A percentile compares a stretch with the other conserved stretches of the same genome.
phyloP scores from a whole-genome alignment of 2,797 vertebrate genomes.

The Parauchenoglanis punctatus region DNA sequence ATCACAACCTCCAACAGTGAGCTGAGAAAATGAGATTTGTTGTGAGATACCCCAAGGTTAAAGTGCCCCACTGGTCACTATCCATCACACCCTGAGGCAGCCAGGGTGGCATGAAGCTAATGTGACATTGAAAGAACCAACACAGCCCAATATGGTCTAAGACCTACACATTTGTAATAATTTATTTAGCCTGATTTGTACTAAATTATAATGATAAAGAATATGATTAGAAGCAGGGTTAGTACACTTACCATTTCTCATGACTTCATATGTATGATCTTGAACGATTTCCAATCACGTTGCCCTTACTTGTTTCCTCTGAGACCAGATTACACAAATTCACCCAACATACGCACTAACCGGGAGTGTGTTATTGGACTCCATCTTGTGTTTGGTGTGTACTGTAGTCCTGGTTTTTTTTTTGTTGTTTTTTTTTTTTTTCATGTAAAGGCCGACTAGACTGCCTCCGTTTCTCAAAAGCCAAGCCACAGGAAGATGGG shows the following conservation, averaged over 20 bases:
- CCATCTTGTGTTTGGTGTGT: slow-evolving; percentile 16
- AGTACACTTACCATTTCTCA: background rate
- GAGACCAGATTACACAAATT: background rate
- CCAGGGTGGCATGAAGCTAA: slow-evolving; percentile 23
- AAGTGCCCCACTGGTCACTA: slow-evolving; percentile 8
- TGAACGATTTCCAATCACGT: background rate
- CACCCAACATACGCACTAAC: slow-evolving; percentile 1
- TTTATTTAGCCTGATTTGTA: background rate
- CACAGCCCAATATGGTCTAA: background rate
- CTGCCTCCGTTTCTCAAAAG: background rate
- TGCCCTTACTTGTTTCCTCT: too few relatives aligned
- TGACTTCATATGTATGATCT: background rate
- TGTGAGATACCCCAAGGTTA: slow-evolving; percentile 36
- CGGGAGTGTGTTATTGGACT: slow-evolving; percentile 19
- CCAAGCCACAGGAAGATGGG: background rate
- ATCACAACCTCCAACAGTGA: slow-evolving; percentile 22
- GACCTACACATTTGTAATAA: background rate
- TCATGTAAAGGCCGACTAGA: background rate
- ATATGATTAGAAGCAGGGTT: background rate
- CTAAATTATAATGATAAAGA: background rate
- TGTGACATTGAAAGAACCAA: slow-evolving; percentile 5
- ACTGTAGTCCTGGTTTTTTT: background rate
- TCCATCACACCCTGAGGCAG: slow-evolving; percentile 25
- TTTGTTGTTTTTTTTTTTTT: too few relatives aligned
- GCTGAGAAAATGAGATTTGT: slow-evolving; percentile 43